Base-by-base conservation (phyloP, 2,113 vertebrate genomes). In the Psilopogon haemacephalus region DNA sequence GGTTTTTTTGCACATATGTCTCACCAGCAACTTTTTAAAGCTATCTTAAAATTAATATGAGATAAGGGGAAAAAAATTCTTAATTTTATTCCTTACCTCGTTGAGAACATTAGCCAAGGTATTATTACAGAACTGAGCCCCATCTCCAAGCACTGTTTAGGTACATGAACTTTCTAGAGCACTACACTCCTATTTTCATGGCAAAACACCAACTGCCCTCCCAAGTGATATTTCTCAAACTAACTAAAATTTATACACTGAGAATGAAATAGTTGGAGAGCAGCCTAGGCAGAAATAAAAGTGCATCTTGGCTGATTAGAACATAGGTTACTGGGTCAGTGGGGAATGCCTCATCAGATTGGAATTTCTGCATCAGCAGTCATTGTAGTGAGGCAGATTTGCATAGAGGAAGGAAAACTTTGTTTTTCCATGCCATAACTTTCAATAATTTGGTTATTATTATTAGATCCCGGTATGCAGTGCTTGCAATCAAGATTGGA, bases 191-290 rank as follows among this genome's bases (percentile, higher is more conserved):
- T 38, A 8, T 54, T 79, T 86, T 88, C 38, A 44, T 91, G 87
- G 93, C 64, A 81, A 70, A 77, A 37, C 20, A 93, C 81, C 85
- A 91, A 86, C 24, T 73, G 46, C 58, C 73, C 68, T 89, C 83
- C 88, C 84, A 91, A 84, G 85, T 0, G 1, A 93, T 89, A 74
- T 23, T 93, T 80, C 75, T 64, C 73, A 54, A 78, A 46, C 75
- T 84, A 86, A 65, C 75, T 90, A 93, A 95, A 95, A 96, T 95
- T 94, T 93, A 95, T 90, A 84, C 90, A 71, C 75, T 90, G 80
- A 90, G 84, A 95, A 87, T 79, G 86, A 92, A 95, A 94, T 80
- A 85, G 69, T 78, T 95, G 92, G 86, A 82, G 83, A 86, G 83
- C 67, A 94, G 89, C 85, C 91, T 84, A 91, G 69, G 32, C 68